These are phyloP conservation scores for Pangasius macronema DNA, from an alignment of 2,797 vertebrate genomes.

Conservation along the genomic window DNA sequence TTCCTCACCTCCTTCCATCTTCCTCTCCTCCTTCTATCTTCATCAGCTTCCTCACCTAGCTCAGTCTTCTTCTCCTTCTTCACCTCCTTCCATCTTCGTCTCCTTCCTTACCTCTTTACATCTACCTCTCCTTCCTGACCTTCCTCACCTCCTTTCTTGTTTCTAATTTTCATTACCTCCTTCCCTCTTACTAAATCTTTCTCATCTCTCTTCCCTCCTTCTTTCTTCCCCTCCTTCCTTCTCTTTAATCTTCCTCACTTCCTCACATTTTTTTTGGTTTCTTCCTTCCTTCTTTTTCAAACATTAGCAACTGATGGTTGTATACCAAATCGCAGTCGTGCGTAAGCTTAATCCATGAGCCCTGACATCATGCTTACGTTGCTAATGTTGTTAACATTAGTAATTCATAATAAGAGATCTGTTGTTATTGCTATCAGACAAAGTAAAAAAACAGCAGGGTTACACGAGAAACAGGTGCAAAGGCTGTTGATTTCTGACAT, in stretches of 20 bases:
- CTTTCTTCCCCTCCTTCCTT: neutral
- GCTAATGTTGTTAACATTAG: neutral
- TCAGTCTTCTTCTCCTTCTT: neutral
- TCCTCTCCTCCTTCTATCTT: neutral
- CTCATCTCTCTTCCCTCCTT: neutral
- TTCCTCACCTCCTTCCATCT: neutral
- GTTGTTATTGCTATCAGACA: neutral
- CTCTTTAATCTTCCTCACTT: neutral
- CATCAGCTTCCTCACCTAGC: neutral
- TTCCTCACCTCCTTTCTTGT: neutral
- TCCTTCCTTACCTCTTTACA: neutral
- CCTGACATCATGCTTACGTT: neutral
- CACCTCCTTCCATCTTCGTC: neutral
- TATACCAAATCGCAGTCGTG: no score
- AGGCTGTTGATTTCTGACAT: neutral
- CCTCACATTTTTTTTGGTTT: neutral
- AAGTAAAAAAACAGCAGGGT: neutral
- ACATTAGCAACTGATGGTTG: neutral
- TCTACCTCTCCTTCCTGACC: neutral
- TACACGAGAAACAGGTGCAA: conserved; percentile 18
- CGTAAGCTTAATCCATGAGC: no score
- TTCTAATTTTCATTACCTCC: neutral
- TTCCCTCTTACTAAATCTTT: neutral
- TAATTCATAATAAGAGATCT: neutral
- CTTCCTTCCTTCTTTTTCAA: neutral